Conservation (phyloP, 2,113 vertebrate species). For the Zosterops pallidus region DNA sequence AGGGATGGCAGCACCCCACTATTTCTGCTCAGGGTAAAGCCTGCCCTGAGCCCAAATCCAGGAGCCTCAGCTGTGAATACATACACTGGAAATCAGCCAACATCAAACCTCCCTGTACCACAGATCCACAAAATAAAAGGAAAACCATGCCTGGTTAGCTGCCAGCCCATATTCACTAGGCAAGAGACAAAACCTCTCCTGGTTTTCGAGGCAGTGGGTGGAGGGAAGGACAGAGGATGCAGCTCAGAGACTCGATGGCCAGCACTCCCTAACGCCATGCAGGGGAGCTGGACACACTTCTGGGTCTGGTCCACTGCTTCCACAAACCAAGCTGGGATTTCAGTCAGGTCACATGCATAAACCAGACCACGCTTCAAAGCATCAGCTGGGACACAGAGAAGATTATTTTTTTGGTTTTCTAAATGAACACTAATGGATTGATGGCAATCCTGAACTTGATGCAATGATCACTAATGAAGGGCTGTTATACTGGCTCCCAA, state of each 20-base stretch:
- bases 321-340: constrained; percentile 16
- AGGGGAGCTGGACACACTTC: background rate
- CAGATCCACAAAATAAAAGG: background rate
- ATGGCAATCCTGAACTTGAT: constrained; percentile 51
- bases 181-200: background rate
- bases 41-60: background rate
- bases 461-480: constrained; percentile 38
- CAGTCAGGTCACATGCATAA: background rate
- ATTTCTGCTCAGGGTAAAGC: background rate
- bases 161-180: background rate
- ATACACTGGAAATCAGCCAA: background rate
- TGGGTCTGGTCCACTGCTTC: background rate
- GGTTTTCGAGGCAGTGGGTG: background rate
- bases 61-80: background rate
- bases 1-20: background rate
- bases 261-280: background rate
- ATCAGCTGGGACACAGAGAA: background rate
- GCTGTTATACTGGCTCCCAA: constrained; percentile 73
- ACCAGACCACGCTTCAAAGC: background rate
- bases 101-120: background rate
- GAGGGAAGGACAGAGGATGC: background rate
- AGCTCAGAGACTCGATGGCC: background rate
- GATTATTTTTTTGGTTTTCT: background rate
- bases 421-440: constrained; percentile 64
- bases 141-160: background rate